phyloP scores from a whole-genome alignment of 1,140 invertebrate species.

The Pogonomyrmex barbatus region DNA sequence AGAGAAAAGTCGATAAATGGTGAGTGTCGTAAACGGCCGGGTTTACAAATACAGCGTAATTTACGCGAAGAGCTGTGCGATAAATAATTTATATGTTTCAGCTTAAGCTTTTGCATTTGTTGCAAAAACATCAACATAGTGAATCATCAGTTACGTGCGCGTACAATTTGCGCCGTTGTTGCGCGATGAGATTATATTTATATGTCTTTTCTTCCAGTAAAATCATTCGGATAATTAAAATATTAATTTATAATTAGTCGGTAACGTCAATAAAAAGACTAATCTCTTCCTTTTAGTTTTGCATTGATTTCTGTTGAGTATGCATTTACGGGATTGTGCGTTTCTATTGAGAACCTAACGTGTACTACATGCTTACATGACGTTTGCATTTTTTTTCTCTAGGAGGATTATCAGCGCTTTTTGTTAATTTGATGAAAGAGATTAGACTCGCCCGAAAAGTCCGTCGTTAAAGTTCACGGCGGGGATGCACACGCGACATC shows the following conservation, averaged over 20 bases:
- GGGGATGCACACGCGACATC: background rate
- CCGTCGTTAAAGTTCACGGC: background rate
- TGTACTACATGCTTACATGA: background rate
- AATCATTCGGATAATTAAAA: constrained; percentile 40
- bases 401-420: background rate
- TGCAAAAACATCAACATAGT: constrained; percentile 43
- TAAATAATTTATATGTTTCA: constrained; percentile 47
- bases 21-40: constrained; percentile 7
- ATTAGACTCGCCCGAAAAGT: background rate
- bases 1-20: constrained; percentile 37
- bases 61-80: background rate
- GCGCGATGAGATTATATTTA: constrained; percentile 36
- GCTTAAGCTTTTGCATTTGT: constrained; percentile 25
- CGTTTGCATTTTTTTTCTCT: background rate
- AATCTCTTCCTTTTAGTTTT: background rate
- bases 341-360: background rate
- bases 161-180: constrained; percentile 40
- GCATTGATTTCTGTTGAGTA: background rate
- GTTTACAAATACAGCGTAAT: constrained; percentile 39
- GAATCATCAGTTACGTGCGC: constrained; percentile 15
- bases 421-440: background rate
- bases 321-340: background rate
- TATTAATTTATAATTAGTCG: background rate
- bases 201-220: background rate
- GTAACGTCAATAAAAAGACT: background rate